Conservation (phyloP, 2,888 invertebrate genomes). For the Nebria salina region DNA sequence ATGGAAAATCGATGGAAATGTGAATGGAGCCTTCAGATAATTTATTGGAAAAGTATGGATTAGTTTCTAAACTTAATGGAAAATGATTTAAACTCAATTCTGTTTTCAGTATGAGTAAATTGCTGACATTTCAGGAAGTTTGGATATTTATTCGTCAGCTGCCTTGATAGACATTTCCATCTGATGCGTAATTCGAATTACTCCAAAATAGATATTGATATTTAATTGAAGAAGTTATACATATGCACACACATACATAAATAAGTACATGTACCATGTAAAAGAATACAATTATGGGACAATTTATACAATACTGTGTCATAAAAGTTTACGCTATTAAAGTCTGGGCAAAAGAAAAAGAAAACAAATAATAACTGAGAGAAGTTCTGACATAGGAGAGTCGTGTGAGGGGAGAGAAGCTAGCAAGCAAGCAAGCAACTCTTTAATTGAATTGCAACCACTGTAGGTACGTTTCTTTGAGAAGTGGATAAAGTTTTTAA, state of each 20-base stretch:
- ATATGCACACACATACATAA: background rate
- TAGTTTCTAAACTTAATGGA: background rate
- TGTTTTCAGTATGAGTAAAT: background rate
- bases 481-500: slow-evolving; percentile 62
- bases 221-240: too few species aligned
- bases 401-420: slow-evolving; percentile 28
- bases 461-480: slow-evolving; percentile 59
- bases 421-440: slow-evolving; percentile 52
- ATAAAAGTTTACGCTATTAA: slow-evolving; percentile 49
- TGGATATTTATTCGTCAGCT: too few species aligned
- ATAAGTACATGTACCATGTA: slow-evolving; percentile 24
- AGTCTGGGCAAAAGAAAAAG: slow-evolving; percentile 54
- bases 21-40: background rate
- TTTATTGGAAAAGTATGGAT: background rate
- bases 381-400: slow-evolving; percentile 57
- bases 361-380: slow-evolving; percentile 44
- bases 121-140: background rate
- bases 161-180: too few species aligned
- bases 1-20: background rate
- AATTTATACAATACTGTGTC: slow-evolving; percentile 47
- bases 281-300: slow-evolving; percentile 47
- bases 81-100: background rate
- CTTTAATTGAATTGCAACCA: slow-evolving; percentile 62
- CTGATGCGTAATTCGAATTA: too few species aligned
- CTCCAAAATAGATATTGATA: too few species aligned